These are phyloP conservation scores for Chloroclystis v-ata DNA, from an alignment of 2,888 invertebrate species.

Conservation along the genomic window DNA sequence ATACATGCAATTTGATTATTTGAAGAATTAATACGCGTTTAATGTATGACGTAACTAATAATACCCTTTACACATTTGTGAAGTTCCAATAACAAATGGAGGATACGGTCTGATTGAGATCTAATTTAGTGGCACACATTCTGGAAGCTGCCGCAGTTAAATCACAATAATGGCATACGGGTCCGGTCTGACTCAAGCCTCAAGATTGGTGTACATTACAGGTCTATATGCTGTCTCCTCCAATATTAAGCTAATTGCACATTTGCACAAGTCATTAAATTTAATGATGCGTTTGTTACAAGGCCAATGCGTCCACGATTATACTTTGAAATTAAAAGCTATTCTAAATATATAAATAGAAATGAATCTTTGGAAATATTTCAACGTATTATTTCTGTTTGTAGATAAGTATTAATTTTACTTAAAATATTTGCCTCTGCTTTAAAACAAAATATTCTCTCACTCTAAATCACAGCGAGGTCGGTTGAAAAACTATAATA, in stretches of 20 bases:
- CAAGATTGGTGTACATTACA: slow-evolving; percentile 53
- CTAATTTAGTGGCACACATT: slow-evolving; percentile 72
- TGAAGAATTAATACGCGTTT: too few relatives aligned
- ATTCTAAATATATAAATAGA: too few relatives aligned
- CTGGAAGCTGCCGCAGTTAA: slow-evolving; percentile 63
- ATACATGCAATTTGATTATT: too few relatives aligned
- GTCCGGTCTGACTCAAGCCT: slow-evolving; percentile 49
- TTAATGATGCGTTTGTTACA: slow-evolving; percentile 33
- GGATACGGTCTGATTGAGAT: slow-evolving; percentile 71
- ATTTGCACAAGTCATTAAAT: slow-evolving; percentile 40
- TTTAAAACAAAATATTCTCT: too few relatives aligned
- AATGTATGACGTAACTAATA: neutral
- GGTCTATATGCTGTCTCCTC: slow-evolving; percentile 43
- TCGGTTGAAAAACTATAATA: too few relatives aligned
- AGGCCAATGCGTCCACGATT: too few relatives aligned
- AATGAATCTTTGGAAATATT: too few relatives aligned
- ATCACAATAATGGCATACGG: slow-evolving; percentile 68
- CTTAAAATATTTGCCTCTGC: too few relatives aligned
- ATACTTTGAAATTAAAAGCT: too few relatives aligned
- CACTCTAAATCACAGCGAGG: too few relatives aligned
- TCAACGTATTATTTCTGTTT: too few relatives aligned
- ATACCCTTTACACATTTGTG: slow-evolving; percentile 25
- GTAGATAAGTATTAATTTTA: too few relatives aligned
- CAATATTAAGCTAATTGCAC: slow-evolving; percentile 35
- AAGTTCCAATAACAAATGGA: slow-evolving; percentile 62